Conservation (phyloP, 2,888 invertebrate genomes). For the Caenorhabditis drosophilae region DNA sequence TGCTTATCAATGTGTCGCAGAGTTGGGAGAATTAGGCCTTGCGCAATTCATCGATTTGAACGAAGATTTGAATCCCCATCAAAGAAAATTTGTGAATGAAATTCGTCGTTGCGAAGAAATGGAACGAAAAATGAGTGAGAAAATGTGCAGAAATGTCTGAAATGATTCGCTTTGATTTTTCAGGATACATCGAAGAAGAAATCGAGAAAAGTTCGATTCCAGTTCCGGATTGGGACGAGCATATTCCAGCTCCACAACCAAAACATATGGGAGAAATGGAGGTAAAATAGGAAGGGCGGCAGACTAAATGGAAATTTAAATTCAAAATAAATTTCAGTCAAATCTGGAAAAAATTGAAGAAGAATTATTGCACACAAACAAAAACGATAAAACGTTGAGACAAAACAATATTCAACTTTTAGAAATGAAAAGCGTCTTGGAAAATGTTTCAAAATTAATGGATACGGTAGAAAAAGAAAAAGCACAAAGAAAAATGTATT, state of each 20-base stretch:
- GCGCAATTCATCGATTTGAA: slow-evolving; percentile 66
- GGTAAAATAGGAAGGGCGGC: slow-evolving; percentile 15
- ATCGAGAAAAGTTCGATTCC: slow-evolving; percentile 47
- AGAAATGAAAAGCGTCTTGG: slow-evolving; percentile 60
- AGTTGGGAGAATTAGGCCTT: slow-evolving; percentile 62
- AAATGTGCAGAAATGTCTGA: background rate
- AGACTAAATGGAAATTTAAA: slow-evolving; percentile 5
- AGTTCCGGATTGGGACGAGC: slow-evolving; percentile 49
- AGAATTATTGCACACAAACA: slow-evolving; percentile 56
- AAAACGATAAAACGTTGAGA: slow-evolving; percentile 49
- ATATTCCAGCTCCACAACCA: slow-evolving; percentile 59
- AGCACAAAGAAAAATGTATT: background rate
- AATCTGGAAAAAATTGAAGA: slow-evolving; percentile 65
- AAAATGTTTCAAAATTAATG: slow-evolving; percentile 49
- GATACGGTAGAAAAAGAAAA: slow-evolving; percentile 39
- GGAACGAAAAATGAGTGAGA: slow-evolving; percentile 63
- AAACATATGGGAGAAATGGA: slow-evolving; percentile 62
- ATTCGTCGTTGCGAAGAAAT: slow-evolving; percentile 64
- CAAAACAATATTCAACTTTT: slow-evolving; percentile 55
- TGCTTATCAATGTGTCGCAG: slow-evolving; percentile 64
- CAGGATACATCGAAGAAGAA: slow-evolving; percentile 56
- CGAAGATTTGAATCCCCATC: slow-evolving; percentile 58
- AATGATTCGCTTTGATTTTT: slow-evolving; percentile 7
- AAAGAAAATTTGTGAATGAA: slow-evolving; percentile 64
- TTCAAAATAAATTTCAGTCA: no score